Evolutionary conservation across 2,797 vertebrate species (phyloP), one percentile per base, ranked within the genome.

Genomic region (Muscicapa striata): DNA sequence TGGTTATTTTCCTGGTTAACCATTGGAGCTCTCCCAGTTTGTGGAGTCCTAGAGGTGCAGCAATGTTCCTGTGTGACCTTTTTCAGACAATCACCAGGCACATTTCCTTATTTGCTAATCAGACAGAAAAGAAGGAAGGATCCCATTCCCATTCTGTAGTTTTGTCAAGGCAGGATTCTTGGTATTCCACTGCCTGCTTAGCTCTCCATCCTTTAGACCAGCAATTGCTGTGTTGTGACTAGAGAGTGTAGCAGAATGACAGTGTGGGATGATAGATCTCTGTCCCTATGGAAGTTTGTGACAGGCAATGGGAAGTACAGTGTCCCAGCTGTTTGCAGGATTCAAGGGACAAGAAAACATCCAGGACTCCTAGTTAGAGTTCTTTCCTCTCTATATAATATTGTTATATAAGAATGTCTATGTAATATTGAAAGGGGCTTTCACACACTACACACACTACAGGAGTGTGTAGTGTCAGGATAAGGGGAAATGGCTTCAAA

Each of bases 321-420:
- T 17, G 58, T 49, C 52, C 23, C 45, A 34, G 52, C 22, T 57
- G 13, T 15, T 63, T 77, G 48, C 40, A 89, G 73, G 49, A 38
- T 73, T 83, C 9, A 3, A 24, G 81, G 49, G 57, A 40, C 11
- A 32, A 54, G 46, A 34, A 43, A 22, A 32, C 36, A 36, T 43
- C 11, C 1, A 5, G 9, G 6, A 27, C 14, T 87, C 17, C 54
- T 52, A 3, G 26, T 8, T 5, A 7, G 29, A 43, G 64, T 36
- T 74, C 20, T 36, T 46, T 51, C 11, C 27, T 59, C 27, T 4
- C 40, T 17, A 0, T 19, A 0, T 3, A 13, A 52, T 75, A 15
- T 23, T n/a, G n/a, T 32, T 87, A 29, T 27, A 7, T 46, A 46
- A 46, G 22, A 46, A 46, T 46, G 45, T 11, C 43, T 45, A 20